These are phyloP conservation scores for Chloroceryle aenea DNA, from an alignment of 2,113 vertebrate genomes.

Conservation along the genomic window DNA sequence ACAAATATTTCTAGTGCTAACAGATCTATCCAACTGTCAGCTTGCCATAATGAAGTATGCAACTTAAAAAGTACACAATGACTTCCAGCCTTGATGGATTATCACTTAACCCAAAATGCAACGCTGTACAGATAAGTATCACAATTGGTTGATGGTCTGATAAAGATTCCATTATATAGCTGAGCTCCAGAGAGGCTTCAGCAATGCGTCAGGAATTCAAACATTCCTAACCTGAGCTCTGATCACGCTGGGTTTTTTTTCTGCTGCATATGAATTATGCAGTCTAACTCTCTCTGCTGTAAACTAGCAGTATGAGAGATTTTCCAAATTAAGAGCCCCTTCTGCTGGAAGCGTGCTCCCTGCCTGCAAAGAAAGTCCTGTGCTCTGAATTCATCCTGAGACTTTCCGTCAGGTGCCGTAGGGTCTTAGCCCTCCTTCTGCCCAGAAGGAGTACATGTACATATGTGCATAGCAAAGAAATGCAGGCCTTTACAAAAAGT, in stretches of 20 bases:
- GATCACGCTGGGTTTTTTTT: neutral
- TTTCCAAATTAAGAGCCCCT: constrained; percentile 44
- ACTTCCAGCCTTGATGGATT: constrained; percentile 61
- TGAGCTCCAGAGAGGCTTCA: constrained; percentile 11
- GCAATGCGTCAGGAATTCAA: constrained; percentile 34
- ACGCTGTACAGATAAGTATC: constrained; percentile 49
- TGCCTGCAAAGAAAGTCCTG: neutral
- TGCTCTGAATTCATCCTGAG: neutral
- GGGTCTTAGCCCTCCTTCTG: neutral
- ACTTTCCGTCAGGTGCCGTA: neutral
- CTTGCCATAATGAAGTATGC: constrained; percentile 62
- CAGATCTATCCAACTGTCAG: constrained; percentile 58
- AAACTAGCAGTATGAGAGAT: neutral
- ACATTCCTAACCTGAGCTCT: constrained; percentile 31
- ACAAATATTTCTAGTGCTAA: constrained; percentile 56
- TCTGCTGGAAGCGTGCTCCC: neutral
- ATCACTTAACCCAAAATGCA: constrained; percentile 65
- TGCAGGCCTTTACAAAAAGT: neutral
- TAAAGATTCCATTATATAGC: constrained; percentile 68
- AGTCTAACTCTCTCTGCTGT: constrained; percentile 14
- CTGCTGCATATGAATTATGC: constrained; percentile 41
- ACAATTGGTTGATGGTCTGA: constrained; percentile 62
- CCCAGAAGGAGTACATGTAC: neutral
- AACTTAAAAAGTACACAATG: constrained; percentile 62
- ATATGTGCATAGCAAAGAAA: neutral